These are phyloP conservation scores for Tonatia bakeri DNA, from an alignment of 2,113 vertebrate genomes.

Conservation along the genomic window DNA sequence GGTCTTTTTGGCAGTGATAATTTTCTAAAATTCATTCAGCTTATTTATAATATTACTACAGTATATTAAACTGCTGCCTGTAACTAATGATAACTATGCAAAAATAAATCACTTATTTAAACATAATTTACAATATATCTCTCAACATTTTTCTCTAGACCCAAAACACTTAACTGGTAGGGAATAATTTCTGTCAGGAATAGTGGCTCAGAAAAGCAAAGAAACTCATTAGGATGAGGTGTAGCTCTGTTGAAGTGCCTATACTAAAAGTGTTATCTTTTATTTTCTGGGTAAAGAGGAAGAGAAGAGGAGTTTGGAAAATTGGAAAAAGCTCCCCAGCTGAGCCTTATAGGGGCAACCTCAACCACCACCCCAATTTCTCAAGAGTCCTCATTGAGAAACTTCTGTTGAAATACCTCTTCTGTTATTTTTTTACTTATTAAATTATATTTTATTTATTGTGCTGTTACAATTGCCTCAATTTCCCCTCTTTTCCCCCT, in stretches of 20 bases:
- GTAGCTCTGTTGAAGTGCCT: neutral
- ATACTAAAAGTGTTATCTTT: neutral
- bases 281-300: neutral
- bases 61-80: conserved; percentile 62
- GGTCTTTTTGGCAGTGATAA: conserved; percentile 28
- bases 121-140: neutral
- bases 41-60: conserved; percentile 52
- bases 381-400: neutral
- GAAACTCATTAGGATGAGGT: neutral
- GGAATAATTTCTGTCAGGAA: neutral
- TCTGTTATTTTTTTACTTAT: neutral
- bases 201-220: neutral
- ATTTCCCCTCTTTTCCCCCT: no score
- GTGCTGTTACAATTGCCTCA: no score
- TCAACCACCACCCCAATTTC: fast-evolving
- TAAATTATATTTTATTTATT: no score
- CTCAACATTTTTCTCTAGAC: neutral
- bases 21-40: conserved; percentile 65
- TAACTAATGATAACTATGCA: conserved; percentile 50
- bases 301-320: neutral
- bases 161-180: neutral
- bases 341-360: neutral
- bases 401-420: neutral
- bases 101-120: conserved; percentile 52
- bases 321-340: neutral